Base-by-base conservation (phyloP, 2,113 vertebrate species). In the Labeo catla region DNA sequence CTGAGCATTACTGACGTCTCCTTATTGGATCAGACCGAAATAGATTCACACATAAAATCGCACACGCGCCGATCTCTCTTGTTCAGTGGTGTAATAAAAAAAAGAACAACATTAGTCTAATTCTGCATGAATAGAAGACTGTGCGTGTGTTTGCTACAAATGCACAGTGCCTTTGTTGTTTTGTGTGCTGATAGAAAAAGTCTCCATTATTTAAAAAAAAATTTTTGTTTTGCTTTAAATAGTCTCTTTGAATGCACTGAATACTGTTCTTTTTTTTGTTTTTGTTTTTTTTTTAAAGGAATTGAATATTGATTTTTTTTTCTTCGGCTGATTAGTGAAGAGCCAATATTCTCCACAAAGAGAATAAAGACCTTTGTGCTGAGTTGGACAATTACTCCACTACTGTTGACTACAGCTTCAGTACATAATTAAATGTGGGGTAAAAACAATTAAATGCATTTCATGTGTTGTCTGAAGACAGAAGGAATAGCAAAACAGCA, bases 21-120 rank as follows among this genome's bases (percentile, higher is more conserved):
- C 72, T 89, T 90, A 92, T 91, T 92, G 89, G 90, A 91, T 88
- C 79, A 90, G 84, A 86, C 73, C 57, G 87, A 90, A 88, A 88
- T 81, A 84, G 80, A 65, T 43, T 83, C 73, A 57, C 81, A 76
- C 39, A 43, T 66, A 84, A 50, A 81, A 50, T 50, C 47, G 5
- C 82, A 45, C 73, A 78, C 52, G 21, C 54, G 6, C 10, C 2
- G 77, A 76, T 73, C 49, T 45, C 86, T 45, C 47, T 68, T 65
- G 54, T 86, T 83, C 45, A 21, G 23, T 54, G 85, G 68, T 34
- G 45, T 78, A 85, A 88, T 88, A 86, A 91, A 86, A 87, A 74
- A 87, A 74, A 23, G 73, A 87, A 61, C 50, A 86, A 86, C 86
- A 91, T 87, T 45, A 89, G 86, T 57, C 90, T 91, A 91, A 92